These are phyloP conservation scores for Eublepharis macularius DNA, from an alignment of 2,113 vertebrate species.

Conservation along the genomic window DNA sequence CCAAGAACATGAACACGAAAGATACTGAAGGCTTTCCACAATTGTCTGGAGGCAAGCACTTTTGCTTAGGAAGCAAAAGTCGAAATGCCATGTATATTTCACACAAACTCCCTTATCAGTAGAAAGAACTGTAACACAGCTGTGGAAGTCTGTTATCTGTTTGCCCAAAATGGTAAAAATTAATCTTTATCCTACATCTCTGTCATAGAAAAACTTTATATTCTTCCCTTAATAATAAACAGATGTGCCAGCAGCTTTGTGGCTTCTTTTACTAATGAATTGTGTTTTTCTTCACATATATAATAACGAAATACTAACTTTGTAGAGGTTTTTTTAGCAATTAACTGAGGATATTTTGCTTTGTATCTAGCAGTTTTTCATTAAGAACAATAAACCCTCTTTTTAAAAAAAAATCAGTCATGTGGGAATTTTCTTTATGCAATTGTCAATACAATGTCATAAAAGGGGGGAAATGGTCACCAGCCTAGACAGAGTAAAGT, in stretches of 20 bases:
- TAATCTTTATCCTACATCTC: not conserved
- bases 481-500: not conserved
- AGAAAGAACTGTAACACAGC: not conserved
- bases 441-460: not conserved
- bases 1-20: slow-evolving; percentile 32
- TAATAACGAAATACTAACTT: not conserved
- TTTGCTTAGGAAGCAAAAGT: not conserved
- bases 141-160: not conserved
- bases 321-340: slow-evolving; percentile 10
- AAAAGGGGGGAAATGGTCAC: not conserved
- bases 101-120: not conserved
- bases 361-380: slow-evolving; percentile 21
- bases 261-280: not conserved
- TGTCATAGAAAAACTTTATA: not conserved
- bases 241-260: slow-evolving; percentile 12
- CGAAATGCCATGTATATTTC: slow-evolving; percentile 33
- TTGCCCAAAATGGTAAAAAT: not conserved
- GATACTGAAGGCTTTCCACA: slow-evolving; percentile 14
- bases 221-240: slow-evolving; percentile 18
- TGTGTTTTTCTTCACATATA: slow-evolving; percentile 3
- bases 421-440: not conserved
- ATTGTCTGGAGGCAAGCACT: slow-evolving; percentile 14
- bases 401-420: not conserved
- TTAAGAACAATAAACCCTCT: slow-evolving; percentile 11
- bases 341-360: not conserved